phyloP scores from a whole-genome alignment of 2,888 invertebrate genomes.

The Ophion ventricosus region DNA sequence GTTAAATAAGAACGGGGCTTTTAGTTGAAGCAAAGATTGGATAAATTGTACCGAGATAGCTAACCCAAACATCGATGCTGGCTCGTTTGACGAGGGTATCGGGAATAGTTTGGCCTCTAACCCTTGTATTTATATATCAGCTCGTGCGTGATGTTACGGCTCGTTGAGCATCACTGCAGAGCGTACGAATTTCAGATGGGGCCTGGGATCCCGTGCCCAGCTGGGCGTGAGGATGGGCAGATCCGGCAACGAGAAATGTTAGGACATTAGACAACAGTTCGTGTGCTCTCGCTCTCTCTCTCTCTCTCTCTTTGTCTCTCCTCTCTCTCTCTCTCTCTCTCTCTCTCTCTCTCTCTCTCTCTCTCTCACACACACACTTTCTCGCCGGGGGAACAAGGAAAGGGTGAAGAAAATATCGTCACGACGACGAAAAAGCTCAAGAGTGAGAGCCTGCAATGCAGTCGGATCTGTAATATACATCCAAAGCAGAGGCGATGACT shows the following conservation, averaged over 20 bases:
- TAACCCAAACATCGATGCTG: conserved; percentile 13
- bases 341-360: too few relatives aligned
- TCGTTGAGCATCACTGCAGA: conserved; percentile 81
- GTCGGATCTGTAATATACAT: conserved; percentile 82
- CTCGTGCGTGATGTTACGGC: conserved; percentile 78
- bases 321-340: too few relatives aligned
- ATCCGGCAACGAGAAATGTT: conserved; percentile 76
- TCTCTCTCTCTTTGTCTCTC: too few relatives aligned
- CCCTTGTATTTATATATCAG: conserved; percentile 76
- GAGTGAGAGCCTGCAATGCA: conserved; percentile 62
- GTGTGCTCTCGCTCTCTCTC: conserved; percentile 44
- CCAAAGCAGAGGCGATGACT: conserved; percentile 82
- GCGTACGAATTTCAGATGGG: conserved; percentile 55
- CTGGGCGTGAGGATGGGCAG: conserved; percentile 81
- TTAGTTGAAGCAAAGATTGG: conserved; percentile 32
- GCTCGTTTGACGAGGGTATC: conserved; percentile 24
- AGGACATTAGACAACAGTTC: conserved; percentile 54
- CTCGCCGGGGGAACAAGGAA: conserved; percentile 52
- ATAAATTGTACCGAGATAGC: conserved; percentile 9
- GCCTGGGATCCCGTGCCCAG: conserved; percentile 68
- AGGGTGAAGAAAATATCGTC: conserved; percentile 68
- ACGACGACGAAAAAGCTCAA: conserved; percentile 80
- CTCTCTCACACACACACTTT: too few relatives aligned
- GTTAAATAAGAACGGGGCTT: conserved; percentile 19
- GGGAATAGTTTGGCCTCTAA: conserved; percentile 62